phyloP scores from a whole-genome alignment of 2,888 invertebrate species.

The Buathra laborator region DNA sequence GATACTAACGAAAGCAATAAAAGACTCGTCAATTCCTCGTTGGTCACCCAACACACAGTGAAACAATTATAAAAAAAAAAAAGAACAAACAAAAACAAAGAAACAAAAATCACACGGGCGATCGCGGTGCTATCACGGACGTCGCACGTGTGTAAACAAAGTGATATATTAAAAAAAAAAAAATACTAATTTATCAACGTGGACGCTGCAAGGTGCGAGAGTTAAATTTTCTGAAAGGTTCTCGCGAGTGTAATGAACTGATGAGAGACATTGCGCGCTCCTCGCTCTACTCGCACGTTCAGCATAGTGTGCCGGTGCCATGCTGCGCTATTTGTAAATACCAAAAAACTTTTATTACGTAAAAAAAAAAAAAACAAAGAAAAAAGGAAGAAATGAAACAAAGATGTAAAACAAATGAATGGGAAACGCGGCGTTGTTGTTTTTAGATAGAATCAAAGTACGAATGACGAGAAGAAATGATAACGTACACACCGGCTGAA shows the following conservation, averaged over 20 bases:
- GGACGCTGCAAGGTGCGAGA: constrained; percentile 62
- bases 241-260: constrained; percentile 54
- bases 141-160: constrained; percentile 71
- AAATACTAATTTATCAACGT: constrained; percentile 69
- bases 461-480: constrained; percentile 43
- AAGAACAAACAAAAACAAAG: constrained; percentile 43
- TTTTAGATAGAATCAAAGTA: constrained; percentile 54
- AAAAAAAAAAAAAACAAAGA: constrained; percentile 32
- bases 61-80: constrained; percentile 65
- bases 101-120: constrained; percentile 68
- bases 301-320: constrained; percentile 60
- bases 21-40: constrained; percentile 78
- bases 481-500: constrained; percentile 21
- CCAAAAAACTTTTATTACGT: constrained; percentile 62
- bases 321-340: constrained; percentile 67
- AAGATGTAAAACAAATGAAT: constrained; percentile 44
- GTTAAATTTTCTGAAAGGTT: constrained; percentile 52
- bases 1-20: constrained; percentile 69
- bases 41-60: constrained; percentile 73
- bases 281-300: constrained; percentile 46
- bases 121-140: constrained; percentile 66
- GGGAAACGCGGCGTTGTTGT: constrained; percentile 44
- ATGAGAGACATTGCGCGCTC: constrained; percentile 52
- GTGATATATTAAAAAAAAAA: constrained; percentile 73
- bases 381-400: constrained; percentile 29